A percentile compares a stretch with the other conserved stretches of the same genome.
Evolutionary conservation across 2,888 invertebrate species (phyloP).

Genomic region (Papilio demoleus): DNA sequence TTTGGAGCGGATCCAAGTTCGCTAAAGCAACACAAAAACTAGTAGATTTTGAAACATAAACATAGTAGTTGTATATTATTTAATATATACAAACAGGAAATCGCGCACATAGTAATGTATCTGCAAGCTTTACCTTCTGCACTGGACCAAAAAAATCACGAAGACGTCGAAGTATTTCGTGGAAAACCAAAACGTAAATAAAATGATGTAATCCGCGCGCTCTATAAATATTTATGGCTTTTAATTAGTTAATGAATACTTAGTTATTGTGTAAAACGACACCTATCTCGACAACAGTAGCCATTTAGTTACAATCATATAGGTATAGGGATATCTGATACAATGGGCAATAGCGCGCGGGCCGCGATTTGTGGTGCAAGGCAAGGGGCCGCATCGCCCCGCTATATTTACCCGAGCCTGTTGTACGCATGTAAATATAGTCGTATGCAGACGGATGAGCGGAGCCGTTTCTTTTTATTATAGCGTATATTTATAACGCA

Average conservation of each 20-base stretch:
- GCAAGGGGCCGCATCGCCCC: conserved; percentile 60
- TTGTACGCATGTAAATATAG: conserved; percentile 66
- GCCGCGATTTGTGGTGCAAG: conserved; percentile 49
- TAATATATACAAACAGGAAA: too few relatives aligned
- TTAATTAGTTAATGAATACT: too few relatives aligned
- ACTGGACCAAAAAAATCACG: too few relatives aligned
- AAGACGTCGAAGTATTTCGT: too few relatives aligned
- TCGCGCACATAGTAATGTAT: too few relatives aligned
- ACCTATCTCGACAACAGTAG: background rate
- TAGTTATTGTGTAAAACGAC: too few relatives aligned
- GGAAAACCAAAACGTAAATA: background rate
- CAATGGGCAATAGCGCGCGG: conserved; percentile 42
- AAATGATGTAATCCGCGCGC: too few relatives aligned
- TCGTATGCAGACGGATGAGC: conserved; percentile 55
- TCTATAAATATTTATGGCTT: too few relatives aligned
- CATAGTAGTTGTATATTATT: background rate
- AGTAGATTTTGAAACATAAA: conserved; percentile 6
- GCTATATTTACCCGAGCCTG: conserved; percentile 64
- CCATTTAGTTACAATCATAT: background rate
- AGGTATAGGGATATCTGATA: conserved; percentile 46
- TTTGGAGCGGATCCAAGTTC: conserved; percentile 6
- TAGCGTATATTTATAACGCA: conserved; percentile 57
- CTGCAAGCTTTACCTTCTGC: too few relatives aligned
- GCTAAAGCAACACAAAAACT: background rate
- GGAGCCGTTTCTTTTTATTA: conserved; percentile 47